These are phyloP conservation scores for Montipora efflorescens DNA, from an alignment of 64 coral and sea anemone species.

Conservation along the genomic window DNA sequence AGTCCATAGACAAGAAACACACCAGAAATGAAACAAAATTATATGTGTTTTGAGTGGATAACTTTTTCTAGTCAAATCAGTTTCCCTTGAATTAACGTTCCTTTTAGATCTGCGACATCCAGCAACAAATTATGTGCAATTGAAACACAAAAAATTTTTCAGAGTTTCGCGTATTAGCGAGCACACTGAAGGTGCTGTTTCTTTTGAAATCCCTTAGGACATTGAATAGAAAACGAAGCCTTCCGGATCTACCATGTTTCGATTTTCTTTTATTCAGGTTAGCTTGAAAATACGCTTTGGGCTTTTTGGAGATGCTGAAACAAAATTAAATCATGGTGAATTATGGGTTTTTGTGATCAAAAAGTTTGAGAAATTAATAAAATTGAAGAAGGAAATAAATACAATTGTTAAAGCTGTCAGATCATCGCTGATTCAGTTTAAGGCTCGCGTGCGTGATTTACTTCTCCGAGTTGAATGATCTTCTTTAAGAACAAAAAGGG, in stretches of 20 bases:
- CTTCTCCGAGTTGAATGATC: background rate
- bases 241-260: constrained; percentile 29
- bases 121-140: background rate
- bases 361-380: constrained; percentile 63
- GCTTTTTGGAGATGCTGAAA: constrained; percentile 27
- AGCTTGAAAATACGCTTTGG: background rate
- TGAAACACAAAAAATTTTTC: background rate
- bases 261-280: constrained; percentile 16
- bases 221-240: constrained; percentile 1
- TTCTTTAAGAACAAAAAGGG: constrained; percentile 25
- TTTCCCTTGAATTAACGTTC: constrained; percentile 35
- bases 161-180: background rate
- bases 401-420: constrained; percentile 6
- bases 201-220: background rate
- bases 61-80: constrained; percentile 7
- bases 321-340: constrained; percentile 40
- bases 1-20: background rate
- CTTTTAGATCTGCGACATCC: constrained; percentile 8
- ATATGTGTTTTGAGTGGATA: background rate
- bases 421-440: background rate
- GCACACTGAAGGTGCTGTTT: background rate
- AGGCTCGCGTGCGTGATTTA: background rate
- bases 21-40: constrained; percentile 47
- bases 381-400: constrained; percentile 19
- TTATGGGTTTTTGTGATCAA: constrained; percentile 30